Percentiles rank a stretch among this genome's conserved stretches.
These are phyloP conservation scores for Phoebastria nigripes DNA, from an alignment of 2,797 vertebrate genomes.

Conservation along the genomic window DNA sequence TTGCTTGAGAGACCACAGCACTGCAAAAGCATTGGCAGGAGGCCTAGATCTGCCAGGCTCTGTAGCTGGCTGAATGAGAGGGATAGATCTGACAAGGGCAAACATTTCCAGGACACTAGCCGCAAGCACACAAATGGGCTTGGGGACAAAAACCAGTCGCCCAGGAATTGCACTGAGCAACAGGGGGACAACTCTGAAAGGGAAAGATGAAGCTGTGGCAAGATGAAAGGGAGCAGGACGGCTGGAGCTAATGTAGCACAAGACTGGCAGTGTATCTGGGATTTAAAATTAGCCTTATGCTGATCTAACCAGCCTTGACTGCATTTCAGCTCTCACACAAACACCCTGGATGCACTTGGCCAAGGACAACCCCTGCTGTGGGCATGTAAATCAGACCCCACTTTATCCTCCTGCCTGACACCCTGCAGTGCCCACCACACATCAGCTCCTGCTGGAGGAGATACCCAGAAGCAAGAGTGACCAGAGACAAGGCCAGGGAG, in stretches of 20 bases:
- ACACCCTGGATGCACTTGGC: not conserved
- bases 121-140: not conserved
- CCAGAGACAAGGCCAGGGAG: not conserved
- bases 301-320: not conserved
- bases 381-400: not conserved
- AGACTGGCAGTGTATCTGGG: not conserved
- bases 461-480: not conserved
- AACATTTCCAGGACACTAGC: conserved; percentile 12
- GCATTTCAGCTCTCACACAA: not conserved
- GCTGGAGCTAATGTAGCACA: not conserved
- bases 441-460: not conserved
- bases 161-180: not conserved
- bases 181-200: not conserved
- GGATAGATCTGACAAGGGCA: conserved; percentile 46
- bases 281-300: not conserved
- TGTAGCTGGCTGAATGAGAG: not conserved
- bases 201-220: not conserved
- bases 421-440: not conserved
- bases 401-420: not conserved
- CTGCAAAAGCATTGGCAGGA: not conserved
- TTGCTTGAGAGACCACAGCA: conserved; percentile 18
- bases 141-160: not conserved
- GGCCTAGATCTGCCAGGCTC: conserved; percentile 36
- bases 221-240: not conserved
- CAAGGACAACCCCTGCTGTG: conserved; percentile 7